Base-by-base conservation (phyloP, 37 sponge, comb jelly and placozoan species). In the Chondrilla cf. caribensis region DNA sequence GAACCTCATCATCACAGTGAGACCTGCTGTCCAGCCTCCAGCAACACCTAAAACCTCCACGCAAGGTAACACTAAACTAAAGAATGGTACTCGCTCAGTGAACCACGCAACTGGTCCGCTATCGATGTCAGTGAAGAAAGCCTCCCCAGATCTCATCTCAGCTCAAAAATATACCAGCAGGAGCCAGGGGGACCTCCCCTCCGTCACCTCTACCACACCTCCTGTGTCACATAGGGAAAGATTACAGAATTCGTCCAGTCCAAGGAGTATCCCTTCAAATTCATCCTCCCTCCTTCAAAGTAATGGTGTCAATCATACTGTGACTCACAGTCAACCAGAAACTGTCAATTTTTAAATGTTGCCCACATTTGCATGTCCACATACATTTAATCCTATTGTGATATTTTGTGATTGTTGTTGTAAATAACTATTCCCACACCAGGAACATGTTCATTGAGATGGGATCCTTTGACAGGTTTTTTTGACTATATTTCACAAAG, bases 1-100 rank as follows among this genome's bases (percentile, higher is more conserved):
- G 80, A 99, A 99, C 44, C 84, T 99, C 39, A 99, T 99, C 70
- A 94, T 99, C 43, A 99, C 99, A 2, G 97, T 99, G 37, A 96
- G 92, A 60, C 99, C 99, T 11, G 93, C 91, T 18, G 37, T 62
- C 15, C 89, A 73, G 0, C 93, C 93, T n/a, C 89, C 93, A 0
- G 17, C 44, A 2, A 92, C 93, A 6, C 93, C 93, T 19, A 73
- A 86, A 22, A 11, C 42, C 7, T 2, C 42, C 7, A 79, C 81
- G 17, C 0, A 0, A 26, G 42, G 89, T 14, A 76, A 28, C 6
- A 2, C 35, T 11, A 58, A 55, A 57, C 51, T 47, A 11, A 47
- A 47, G 51, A 47, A 47, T 47, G 51, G 51, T 47, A 14, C 51
- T 14, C 51, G 51, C 6, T 14, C 9, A 14, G 28, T 22, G 66